Evolutionary conservation across 2,888 invertebrate species (phyloP), one percentile per base, ranked within the genome.

Genomic region (Lithodes maja): DNA sequence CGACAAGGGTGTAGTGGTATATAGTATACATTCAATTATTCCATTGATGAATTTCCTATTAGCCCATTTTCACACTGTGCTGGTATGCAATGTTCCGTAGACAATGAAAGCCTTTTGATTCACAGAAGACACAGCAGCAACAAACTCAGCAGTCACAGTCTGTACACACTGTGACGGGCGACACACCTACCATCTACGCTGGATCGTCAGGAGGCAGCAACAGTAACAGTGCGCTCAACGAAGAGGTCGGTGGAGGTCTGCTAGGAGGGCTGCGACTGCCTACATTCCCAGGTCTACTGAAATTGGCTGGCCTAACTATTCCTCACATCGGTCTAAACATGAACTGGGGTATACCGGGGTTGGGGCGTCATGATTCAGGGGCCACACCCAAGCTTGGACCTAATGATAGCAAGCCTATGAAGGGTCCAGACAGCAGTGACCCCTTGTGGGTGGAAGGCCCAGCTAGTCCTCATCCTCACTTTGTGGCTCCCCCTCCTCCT

Each of bases 181-280:
- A 95, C 92, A 94, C 95, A 0, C 95, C 96, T 0, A 96, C 95
- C 50, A 93, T 95, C 3, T 95, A 95, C 91, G 95, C 95, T 2
- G 95, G 89, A 3, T 77, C 89, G 12, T 55, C 85, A 52, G 69
- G 54, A 0, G 15, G 33, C 49, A 83, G 17, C 53, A 53, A 54
- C 49, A 17, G 3, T 33, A 53, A 55, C 33, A 33, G 50, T 52
- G 54, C 33, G 49, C n/a, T 61, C 15, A 68, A 85, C 9, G 55
- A 71, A 5, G 71, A 78, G 33, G 9, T 52, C 3, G 75, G 79
- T 0, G 82, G 74, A 1, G 69, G 82, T 5, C 61, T 90, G 15
- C 86, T 89, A n/a, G 68, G 78, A 3, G 54, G 55, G 15, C 49
- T 85, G 1, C 53, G 49, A 54, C 52, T 90, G 12, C 80, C 86